A percentile compares a stretch with the other conserved stretches of the same genome.
These are phyloP conservation scores for Crambe crambe DNA, from an alignment of 37 sponge, comb jelly and placozoan genomes.

Conservation along the genomic window DNA sequence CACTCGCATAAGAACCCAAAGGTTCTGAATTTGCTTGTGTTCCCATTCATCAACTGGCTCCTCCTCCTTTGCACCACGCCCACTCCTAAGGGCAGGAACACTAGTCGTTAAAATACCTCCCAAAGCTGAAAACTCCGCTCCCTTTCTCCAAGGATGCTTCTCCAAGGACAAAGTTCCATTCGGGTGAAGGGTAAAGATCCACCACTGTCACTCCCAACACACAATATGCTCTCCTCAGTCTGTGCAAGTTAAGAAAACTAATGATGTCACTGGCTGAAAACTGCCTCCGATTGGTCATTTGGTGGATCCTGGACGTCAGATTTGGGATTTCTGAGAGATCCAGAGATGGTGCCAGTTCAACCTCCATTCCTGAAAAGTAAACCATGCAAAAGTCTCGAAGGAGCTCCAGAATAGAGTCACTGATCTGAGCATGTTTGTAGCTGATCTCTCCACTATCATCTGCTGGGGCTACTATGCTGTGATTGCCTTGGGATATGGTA, in stretches of 20 bases:
- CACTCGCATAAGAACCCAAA: slow-evolving; percentile 58
- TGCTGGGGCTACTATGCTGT: background rate
- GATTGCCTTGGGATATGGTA: too few species aligned
- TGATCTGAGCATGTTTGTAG: slow-evolving; percentile 13
- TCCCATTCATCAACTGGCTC: background rate
- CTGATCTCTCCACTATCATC: background rate
- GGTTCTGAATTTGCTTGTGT: slow-evolving; percentile 22
- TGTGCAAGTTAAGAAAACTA: slow-evolving; percentile 15
- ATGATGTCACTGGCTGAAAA: slow-evolving; percentile 50
- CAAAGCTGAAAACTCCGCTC: slow-evolving; percentile 80
- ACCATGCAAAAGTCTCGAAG: slow-evolving; percentile 51
- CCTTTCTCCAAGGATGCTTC: slow-evolving; percentile 72
- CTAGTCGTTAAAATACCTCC: slow-evolving; percentile 61
- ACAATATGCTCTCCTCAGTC: slow-evolving; percentile 40
- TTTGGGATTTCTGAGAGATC: slow-evolving; percentile 33
- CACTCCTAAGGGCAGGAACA: too few species aligned
- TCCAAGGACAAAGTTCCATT: slow-evolving; percentile 92
- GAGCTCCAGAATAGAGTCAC: slow-evolving; percentile 16
- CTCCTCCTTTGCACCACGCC: background rate
- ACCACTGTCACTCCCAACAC: slow-evolving; percentile 66
- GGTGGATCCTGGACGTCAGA: slow-evolving; percentile 50
- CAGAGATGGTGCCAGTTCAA: slow-evolving; percentile 33
- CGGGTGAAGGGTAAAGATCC: slow-evolving; percentile 84
- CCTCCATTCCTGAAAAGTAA: slow-evolving; percentile 63
- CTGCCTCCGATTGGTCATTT: slow-evolving; percentile 51